Evolutionary conservation across 2,113 vertebrate genomes (phyloP).

Genomic region (Lycocorax pyrrhopterus): DNA sequence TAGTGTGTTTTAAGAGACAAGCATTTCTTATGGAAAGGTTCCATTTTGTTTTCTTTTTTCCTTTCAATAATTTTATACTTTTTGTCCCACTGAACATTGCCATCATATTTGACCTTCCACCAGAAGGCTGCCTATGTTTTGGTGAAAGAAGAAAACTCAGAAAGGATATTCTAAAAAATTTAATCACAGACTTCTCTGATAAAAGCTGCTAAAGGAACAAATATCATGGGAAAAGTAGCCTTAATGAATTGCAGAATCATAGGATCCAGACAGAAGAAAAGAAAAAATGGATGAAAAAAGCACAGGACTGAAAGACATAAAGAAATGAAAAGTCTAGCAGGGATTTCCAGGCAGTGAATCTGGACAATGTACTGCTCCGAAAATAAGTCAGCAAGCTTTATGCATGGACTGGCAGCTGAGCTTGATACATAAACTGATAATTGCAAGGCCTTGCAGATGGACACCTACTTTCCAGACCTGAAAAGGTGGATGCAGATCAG

Average conservation of each 20-base stretch:
- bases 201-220: neutral
- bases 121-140: neutral
- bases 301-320: neutral
- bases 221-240: neutral
- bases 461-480: neutral
- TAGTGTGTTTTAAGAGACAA: neutral
- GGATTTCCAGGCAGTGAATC: neutral
- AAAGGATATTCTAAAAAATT: neutral
- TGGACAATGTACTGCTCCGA: neutral
- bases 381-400: neutral
- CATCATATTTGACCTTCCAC: neutral
- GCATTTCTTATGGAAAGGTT: neutral
- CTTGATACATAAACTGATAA: neutral
- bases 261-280: neutral
- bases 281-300: neutral
- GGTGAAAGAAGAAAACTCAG: neutral
- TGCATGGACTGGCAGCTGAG: neutral
- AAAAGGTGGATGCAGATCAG: neutral
- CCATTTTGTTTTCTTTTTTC: neutral
- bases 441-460: neutral
- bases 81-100: neutral
- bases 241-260: neutral
- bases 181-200: neutral
- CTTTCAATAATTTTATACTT: neutral
- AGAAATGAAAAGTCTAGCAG: neutral